Percentiles rank a stretch among this genome's conserved stretches.
Conservation (phyloP, 2,888 invertebrate genomes). For the Drosophila dives region DNA sequence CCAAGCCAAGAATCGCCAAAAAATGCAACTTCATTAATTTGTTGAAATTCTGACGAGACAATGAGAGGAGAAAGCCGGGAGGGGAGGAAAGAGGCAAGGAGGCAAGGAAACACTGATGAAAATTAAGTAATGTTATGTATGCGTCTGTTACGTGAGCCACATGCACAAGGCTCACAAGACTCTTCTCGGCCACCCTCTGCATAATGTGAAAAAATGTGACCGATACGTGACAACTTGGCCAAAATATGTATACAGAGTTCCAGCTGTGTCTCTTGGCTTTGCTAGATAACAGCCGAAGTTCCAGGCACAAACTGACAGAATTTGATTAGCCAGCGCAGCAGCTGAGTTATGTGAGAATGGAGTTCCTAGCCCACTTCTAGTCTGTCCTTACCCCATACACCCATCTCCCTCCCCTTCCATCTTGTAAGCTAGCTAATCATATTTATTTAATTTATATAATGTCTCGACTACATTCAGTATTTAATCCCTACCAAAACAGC, state of each 20-base stretch:
- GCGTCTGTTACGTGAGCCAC: slow-evolving; percentile 78
- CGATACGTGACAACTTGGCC: slow-evolving; percentile 76
- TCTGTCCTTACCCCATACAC: not conserved
- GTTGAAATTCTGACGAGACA: slow-evolving; percentile 19
- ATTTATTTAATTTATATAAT: not conserved
- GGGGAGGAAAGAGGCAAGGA: no score
- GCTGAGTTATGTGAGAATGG: slow-evolving; percentile 38
- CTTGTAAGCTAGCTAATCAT: not conserved
- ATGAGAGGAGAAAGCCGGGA: not conserved
- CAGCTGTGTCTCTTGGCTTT: slow-evolving; percentile 24
- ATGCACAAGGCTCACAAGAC: slow-evolving; percentile 49
- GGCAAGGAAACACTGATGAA: slow-evolving; percentile 43
- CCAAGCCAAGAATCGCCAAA: slow-evolving; percentile 39
- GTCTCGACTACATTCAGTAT: not conserved
- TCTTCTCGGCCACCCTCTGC: slow-evolving; percentile 30
- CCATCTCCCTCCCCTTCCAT: not conserved
- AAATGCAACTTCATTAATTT: slow-evolving; percentile 73
- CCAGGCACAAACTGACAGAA: slow-evolving; percentile 40
- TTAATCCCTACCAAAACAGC: not conserved
- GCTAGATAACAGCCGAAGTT: slow-evolving; percentile 41
- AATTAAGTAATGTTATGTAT: slow-evolving; percentile 80
- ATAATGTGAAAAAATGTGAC: slow-evolving; percentile 77
- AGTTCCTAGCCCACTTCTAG: not conserved
- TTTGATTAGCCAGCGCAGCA: slow-evolving; percentile 53
- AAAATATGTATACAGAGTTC: slow-evolving; percentile 48